Evolutionary conservation across 1,140 invertebrate species (phyloP).

Genomic region (Phocides pigmalion): DNA sequence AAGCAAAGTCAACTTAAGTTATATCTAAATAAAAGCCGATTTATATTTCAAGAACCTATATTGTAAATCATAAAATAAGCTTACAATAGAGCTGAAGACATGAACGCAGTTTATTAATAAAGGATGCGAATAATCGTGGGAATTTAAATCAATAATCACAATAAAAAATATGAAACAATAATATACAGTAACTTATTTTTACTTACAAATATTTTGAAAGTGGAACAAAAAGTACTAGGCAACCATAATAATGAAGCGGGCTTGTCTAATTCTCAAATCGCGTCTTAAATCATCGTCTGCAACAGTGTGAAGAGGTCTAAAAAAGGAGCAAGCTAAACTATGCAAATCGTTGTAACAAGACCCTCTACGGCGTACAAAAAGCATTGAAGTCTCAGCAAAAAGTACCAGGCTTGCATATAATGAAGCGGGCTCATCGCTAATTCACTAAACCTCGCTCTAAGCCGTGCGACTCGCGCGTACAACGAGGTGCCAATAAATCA

Average conservation of each 20-base stretch:
- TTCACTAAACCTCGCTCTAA: constrained; percentile 26
- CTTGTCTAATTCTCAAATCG: neutral
- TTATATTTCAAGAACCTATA: too few relatives aligned
- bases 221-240: neutral
- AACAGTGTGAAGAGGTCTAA: neutral
- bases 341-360: constrained; percentile 31
- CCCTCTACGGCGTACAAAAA: constrained; percentile 26
- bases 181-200: neutral
- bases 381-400: constrained; percentile 29
- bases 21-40: too few relatives aligned
- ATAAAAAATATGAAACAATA: too few relatives aligned
- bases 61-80: too few relatives aligned
- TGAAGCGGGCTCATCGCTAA: constrained; percentile 30
- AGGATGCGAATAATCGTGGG: too few relatives aligned
- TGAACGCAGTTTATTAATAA: too few relatives aligned
- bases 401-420: constrained; percentile 32
- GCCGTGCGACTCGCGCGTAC: constrained; percentile 34
- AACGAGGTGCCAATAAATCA: constrained; percentile 70
- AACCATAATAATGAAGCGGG: neutral
- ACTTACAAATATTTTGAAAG: neutral
- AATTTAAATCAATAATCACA: too few relatives aligned
- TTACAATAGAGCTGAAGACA: too few relatives aligned
- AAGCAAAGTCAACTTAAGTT: too few relatives aligned
- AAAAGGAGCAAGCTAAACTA: constrained; percentile 22
- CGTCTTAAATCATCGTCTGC: neutral